Evolutionary conservation across 1,140 invertebrate genomes (phyloP).

Genomic region (Pararge aegeria): DNA sequence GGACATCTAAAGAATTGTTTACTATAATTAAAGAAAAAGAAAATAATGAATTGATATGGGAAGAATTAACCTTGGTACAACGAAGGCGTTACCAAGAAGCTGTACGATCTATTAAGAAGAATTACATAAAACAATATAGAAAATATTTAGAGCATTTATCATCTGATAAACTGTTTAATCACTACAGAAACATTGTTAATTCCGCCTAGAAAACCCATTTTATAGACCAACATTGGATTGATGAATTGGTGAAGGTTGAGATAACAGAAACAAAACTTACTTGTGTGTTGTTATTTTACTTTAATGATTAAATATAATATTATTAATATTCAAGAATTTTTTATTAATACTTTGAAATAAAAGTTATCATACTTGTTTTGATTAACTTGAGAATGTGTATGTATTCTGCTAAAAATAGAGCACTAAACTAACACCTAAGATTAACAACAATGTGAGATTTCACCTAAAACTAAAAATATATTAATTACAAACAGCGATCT

Average conservation of each 20-base stretch:
- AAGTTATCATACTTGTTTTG: background rate
- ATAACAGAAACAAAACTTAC: no score
- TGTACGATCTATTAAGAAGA: conserved; percentile 43
- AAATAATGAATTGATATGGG: conserved; percentile 33
- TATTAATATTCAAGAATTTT: no score
- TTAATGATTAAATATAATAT: no score
- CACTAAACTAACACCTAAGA: conserved; percentile 9
- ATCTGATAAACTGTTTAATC: conserved; percentile 41
- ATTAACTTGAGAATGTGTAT: background rate
- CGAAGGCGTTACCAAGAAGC: conserved; percentile 44
- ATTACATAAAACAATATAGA: conserved; percentile 48
- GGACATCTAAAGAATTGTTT: conserved; percentile 42
- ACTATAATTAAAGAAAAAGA: conserved; percentile 35
- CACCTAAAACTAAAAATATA: conserved; percentile 7
- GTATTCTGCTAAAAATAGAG: background rate
- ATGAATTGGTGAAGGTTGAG: no score
- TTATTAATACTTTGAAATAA: background rate
- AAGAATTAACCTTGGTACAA: conserved; percentile 29
- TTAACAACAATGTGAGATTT: conserved; percentile 17
- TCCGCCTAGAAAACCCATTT: background rate
- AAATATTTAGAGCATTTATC: conserved; percentile 52
- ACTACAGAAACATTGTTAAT: conserved; percentile 36
- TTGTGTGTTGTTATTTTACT: no score
- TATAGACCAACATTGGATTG: no score
- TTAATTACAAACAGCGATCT: conserved; percentile 2